A percentile compares a stretch with the other conserved stretches of the same genome.
These are phyloP conservation scores for Acanthurus lineatus DNA, from an alignment of 2,797 vertebrate genomes.

Conservation along the genomic window DNA sequence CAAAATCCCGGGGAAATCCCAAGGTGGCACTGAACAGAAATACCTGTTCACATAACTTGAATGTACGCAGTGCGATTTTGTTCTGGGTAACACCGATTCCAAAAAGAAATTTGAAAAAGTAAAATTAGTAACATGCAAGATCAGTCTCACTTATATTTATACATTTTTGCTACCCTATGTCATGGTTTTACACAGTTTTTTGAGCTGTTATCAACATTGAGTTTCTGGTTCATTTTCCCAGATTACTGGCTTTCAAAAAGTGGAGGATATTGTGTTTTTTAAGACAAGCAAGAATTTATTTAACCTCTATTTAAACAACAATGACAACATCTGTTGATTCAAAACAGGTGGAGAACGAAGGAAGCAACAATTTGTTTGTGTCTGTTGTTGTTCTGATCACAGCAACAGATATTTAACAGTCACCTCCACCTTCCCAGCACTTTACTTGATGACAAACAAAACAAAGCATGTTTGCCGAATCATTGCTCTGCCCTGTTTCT, in stretches of 20 bases:
- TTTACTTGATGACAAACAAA: neutral
- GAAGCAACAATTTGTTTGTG: neutral
- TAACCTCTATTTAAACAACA: too few species aligned
- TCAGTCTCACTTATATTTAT: too few species aligned
- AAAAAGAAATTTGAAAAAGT: too few species aligned
- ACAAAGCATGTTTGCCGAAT: neutral
- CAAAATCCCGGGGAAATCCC: slow-evolving; percentile 42
- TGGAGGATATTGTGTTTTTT: neutral
- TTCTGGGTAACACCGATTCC: too few species aligned
- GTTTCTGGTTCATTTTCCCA: neutral
- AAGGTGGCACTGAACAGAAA: slow-evolving; percentile 28
- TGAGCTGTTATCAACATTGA: neutral
- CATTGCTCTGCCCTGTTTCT: neutral
- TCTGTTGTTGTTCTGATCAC: neutral
- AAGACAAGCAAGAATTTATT: neutral
- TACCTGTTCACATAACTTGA: slow-evolving; percentile 15
- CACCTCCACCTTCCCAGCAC: neutral
- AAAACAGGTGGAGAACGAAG: neutral
- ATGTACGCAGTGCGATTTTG: neutral
- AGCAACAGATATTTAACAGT: neutral
- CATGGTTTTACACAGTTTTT: neutral
- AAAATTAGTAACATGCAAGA: too few species aligned
- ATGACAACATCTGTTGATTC: neutral
- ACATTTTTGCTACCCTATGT: too few species aligned
- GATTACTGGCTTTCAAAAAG: neutral